These are phyloP conservation scores for Daphoenositta chrysoptera DNA, from an alignment of 2,113 vertebrate genomes.

Conservation along the genomic window DNA sequence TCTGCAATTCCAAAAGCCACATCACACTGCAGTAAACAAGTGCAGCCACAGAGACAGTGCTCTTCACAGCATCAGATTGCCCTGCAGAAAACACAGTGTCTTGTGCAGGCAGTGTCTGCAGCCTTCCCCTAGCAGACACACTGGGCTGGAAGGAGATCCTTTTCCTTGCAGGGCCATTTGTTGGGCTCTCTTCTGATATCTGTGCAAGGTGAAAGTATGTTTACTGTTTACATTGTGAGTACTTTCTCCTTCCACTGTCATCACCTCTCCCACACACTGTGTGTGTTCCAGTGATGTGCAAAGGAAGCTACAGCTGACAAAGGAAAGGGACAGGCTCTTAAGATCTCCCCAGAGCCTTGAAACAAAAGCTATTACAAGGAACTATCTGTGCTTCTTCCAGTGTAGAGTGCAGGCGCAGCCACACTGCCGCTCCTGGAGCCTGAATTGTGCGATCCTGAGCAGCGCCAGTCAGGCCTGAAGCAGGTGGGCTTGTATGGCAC, in stretches of 20 bases:
- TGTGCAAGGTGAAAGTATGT: slow-evolving; percentile 8
- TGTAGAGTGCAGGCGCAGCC: background rate
- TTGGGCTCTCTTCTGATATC: background rate
- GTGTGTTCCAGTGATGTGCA: background rate
- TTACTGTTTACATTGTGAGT: slow-evolving; percentile 1
- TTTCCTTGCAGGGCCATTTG: background rate
- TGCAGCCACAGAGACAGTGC: background rate
- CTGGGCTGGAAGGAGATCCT: background rate
- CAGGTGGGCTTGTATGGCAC: background rate
- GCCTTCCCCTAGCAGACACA: background rate
- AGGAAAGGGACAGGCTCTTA: background rate
- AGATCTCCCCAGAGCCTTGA: background rate
- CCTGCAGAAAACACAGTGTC: background rate
- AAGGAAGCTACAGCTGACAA: slow-evolving; percentile 14
- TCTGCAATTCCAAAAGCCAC: background rate
- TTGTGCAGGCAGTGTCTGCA: background rate
- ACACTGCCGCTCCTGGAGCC: background rate
- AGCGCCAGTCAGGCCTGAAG: background rate
- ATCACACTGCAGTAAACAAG: background rate
- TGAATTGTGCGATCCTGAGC: background rate
- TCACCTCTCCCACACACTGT: slow-evolving; percentile 15
- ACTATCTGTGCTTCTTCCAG: slow-evolving; percentile 7
- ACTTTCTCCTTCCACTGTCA: slow-evolving; percentile 19
- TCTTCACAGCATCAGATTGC: background rate
- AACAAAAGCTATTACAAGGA: background rate